phyloP scores from a whole-genome alignment of 1,140 invertebrate species.

The Melipona quadrifasciata region DNA sequence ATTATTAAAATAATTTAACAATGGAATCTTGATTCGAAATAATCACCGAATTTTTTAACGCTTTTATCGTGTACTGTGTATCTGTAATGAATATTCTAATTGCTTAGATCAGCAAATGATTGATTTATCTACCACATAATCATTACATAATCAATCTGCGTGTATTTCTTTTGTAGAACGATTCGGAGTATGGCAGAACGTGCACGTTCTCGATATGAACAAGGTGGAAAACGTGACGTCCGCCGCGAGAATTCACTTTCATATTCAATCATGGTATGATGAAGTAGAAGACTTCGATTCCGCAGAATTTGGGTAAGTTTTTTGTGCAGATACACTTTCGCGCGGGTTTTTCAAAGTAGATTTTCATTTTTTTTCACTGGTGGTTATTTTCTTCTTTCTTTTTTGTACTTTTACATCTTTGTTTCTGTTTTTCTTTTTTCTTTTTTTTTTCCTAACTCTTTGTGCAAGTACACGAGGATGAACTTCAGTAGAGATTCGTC shows the following conservation, averaged over 20 bases:
- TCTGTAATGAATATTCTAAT: too few species aligned
- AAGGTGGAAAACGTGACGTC: constrained; percentile 38
- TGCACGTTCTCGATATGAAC: constrained; percentile 64
- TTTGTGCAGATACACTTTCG: not conserved
- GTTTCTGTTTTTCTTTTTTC: too few species aligned
- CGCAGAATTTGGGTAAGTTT: constrained; percentile 68
- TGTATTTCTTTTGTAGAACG: constrained; percentile 58
- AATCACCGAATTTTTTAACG: too few species aligned
- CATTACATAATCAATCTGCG: not conserved
- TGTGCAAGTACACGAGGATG: not conserved
- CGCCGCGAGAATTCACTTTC: constrained; percentile 63
- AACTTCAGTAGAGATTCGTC: not conserved
- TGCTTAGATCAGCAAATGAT: too few species aligned
- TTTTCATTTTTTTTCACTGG: not conserved
- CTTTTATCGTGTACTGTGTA: too few species aligned
- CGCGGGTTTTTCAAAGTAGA: not conserved
- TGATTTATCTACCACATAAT: too few species aligned
- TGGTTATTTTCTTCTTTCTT: not conserved
- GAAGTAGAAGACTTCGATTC: constrained; percentile 68
- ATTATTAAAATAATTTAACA: too few species aligned
- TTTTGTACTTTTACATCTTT: not conserved
- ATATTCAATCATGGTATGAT: constrained; percentile 70
- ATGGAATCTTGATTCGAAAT: too few species aligned
- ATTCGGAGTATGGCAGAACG: constrained; percentile 70
- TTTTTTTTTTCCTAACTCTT: not conserved